Evolutionary conservation across 2,113 vertebrate genomes (phyloP).

Genomic region (Rissa tridactyla): DNA sequence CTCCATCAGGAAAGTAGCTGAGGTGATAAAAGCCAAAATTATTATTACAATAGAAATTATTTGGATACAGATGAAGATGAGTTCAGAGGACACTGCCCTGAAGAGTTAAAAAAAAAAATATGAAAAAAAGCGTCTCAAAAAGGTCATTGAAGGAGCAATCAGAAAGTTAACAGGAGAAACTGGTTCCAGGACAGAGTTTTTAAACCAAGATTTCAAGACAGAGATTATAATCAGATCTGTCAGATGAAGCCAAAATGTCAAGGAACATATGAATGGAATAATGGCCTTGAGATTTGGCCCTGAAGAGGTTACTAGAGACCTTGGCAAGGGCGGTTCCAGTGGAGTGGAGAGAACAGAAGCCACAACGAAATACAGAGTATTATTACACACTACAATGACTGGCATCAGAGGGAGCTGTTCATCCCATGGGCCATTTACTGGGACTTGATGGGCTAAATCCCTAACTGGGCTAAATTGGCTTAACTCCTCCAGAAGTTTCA

Average conservation of each 20-base stretch:
- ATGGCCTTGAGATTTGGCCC: constrained; percentile 52
- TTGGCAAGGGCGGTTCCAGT: constrained; percentile 43
- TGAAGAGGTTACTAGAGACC: constrained; percentile 41
- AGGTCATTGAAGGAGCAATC: neutral
- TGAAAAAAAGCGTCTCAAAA: neutral
- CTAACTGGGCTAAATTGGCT: neutral
- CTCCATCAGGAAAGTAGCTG: neutral
- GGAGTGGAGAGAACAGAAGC: constrained; percentile 50
- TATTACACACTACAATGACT: neutral
- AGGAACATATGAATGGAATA: constrained; percentile 53
- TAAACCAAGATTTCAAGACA: constrained; percentile 10
- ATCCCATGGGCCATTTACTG: neutral
- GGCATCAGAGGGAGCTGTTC: neutral
- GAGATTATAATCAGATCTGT: constrained; percentile 22
- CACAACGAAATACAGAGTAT: neutral
- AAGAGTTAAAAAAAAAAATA: neutral
- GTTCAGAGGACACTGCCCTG: neutral
- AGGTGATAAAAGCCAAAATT: constrained; percentile 29
- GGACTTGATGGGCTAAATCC: neutral
- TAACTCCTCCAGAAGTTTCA: neutral
- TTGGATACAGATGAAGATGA: constrained; percentile 6
- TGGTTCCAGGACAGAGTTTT: constrained; percentile 10
- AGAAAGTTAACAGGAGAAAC: neutral
- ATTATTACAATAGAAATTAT: constrained; percentile 30
- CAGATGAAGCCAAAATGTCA: constrained; percentile 54